These are phyloP conservation scores for Hedychridium roseum DNA, from an alignment of 2,888 invertebrate species.

Conservation along the genomic window DNA sequence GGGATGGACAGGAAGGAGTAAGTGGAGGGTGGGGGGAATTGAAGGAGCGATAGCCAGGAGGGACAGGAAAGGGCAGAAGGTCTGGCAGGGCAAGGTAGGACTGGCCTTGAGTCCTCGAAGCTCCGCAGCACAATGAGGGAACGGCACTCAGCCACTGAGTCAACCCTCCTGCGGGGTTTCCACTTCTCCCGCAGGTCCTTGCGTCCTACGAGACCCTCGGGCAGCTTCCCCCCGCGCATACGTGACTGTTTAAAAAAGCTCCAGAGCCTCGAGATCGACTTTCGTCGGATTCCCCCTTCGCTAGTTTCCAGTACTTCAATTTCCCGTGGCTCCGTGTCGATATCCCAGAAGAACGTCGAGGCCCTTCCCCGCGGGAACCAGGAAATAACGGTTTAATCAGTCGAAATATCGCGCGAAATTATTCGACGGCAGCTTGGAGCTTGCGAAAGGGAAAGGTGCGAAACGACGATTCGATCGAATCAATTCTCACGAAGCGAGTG, in stretches of 20 bases:
- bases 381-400: too few relatives aligned
- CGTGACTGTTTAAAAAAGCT: slow-evolving; percentile 58
- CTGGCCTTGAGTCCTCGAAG: slow-evolving; percentile 39
- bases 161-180: slow-evolving; percentile 34
- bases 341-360: too few relatives aligned
- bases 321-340: too few relatives aligned
- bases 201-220: slow-evolving; percentile 29
- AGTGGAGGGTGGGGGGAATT: too few relatives aligned
- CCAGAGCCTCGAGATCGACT: slow-evolving; percentile 41
- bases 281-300: background rate
- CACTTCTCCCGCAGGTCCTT: slow-evolving; percentile 11
- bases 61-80: slow-evolving; percentile 10
- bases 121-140: slow-evolving; percentile 47
- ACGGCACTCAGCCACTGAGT: slow-evolving; percentile 49
- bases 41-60: background rate
- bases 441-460: too few relatives aligned
- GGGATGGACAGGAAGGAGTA: background rate
- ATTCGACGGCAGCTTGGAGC: too few relatives aligned
- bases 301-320: slow-evolving; percentile 1
- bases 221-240: slow-evolving; percentile 33
- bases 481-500: too few relatives aligned
- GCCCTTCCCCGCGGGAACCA: too few relatives aligned
- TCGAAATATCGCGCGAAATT: too few relatives aligned
- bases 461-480: too few relatives aligned
- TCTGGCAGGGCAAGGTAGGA: slow-evolving; percentile 29